Percentiles rank a stretch among this genome's conserved stretches.
Conservation (phyloP, 2,888 invertebrate genomes). For the Macroteleia sp. region DNA sequence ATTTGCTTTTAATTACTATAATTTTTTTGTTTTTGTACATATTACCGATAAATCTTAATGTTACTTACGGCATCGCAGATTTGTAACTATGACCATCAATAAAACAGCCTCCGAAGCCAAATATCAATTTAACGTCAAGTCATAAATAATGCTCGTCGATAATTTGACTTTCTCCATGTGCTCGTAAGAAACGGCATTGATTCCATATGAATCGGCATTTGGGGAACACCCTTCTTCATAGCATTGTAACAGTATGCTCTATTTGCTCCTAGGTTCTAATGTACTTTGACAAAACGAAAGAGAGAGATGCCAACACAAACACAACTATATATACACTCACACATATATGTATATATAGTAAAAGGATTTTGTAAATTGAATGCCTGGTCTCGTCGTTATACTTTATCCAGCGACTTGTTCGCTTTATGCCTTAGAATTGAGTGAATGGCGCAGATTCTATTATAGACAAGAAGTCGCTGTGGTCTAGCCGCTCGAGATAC, state of each 20-base stretch:
- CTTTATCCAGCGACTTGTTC: conserved; percentile 76
- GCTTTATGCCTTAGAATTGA: conserved; percentile 77
- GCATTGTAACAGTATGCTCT: conserved; percentile 38
- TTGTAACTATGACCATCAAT: conserved; percentile 1
- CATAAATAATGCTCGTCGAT: conserved; percentile 53
- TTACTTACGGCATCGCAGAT: no score
- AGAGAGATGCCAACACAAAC: conserved; percentile 13
- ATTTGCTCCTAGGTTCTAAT: conserved; percentile 60
- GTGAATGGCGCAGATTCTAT: conserved; percentile 80
- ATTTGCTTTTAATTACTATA: no score
- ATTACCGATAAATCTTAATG: no score
- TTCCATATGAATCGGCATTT: conserved; percentile 51
- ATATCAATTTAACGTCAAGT: conserved; percentile 44
- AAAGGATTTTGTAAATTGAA: conserved; percentile 80
- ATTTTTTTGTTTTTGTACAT: no score
- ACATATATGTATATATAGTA: conserved; percentile 23
- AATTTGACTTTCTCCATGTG: conserved; percentile 60
- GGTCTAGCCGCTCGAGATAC: conserved; percentile 74
- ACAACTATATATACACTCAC: not conserved
- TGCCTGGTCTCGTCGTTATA: conserved; percentile 79
- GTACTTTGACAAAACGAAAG: conserved; percentile 50
- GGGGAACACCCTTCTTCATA: conserved; percentile 33
- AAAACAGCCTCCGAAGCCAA: conserved; percentile 36
- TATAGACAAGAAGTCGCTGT: conserved; percentile 79
- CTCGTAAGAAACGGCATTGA: conserved; percentile 45